Percentiles rank a stretch among this genome's conserved stretches.
Conservation (phyloP, 1,140 invertebrate species). For the Brachionus rubens region DNA sequence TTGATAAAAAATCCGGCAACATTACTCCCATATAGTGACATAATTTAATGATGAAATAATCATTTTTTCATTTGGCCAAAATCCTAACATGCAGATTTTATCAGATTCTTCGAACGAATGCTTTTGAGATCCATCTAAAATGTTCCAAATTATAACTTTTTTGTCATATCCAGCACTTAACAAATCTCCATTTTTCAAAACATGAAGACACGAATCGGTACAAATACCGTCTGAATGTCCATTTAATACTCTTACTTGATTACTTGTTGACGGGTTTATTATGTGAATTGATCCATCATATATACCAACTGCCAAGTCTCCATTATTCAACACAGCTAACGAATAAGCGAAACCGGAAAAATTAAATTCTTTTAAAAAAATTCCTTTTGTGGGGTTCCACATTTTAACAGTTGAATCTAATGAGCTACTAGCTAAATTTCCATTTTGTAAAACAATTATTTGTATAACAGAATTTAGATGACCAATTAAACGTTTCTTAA, state of each 20-base stretch:
- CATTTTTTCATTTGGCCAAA: too few relatives aligned
- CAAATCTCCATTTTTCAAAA: neutral
- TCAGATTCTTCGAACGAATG: too few relatives aligned
- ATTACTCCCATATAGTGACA: too few relatives aligned
- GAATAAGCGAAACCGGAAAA: neutral
- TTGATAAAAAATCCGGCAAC: too few relatives aligned
- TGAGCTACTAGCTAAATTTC: neutral
- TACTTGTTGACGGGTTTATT: neutral
- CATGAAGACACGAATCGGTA: neutral
- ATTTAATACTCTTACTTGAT: neutral
- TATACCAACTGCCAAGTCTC: neutral
- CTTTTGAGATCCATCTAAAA: neutral
- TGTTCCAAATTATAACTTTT: neutral
- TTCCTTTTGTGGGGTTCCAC: neutral
- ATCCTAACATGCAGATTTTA: too few relatives aligned
- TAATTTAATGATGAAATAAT: too few relatives aligned
- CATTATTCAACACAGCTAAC: neutral
- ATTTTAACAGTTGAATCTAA: neutral
- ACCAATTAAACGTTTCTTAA: neutral
- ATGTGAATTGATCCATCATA: neutral
- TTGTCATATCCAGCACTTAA: neutral
- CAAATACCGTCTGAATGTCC: neutral
- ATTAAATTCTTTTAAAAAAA: neutral
- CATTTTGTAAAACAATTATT: neutral
- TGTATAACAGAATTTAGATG: neutral